Conservation (phyloP, 2,797 vertebrate species). For the Tiaroga cobitis region DNA sequence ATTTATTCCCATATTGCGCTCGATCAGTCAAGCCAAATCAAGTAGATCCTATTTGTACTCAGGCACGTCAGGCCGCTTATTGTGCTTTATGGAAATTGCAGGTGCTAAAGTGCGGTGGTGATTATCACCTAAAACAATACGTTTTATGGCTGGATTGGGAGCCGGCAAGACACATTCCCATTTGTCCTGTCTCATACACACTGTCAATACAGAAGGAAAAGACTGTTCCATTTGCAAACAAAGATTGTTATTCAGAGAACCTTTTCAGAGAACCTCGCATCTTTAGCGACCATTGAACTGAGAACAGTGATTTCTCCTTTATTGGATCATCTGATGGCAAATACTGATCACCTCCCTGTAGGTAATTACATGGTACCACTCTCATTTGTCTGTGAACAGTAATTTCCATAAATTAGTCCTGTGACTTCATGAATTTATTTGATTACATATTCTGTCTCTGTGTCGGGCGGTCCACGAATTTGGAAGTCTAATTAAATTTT, state of each 20-base stretch:
- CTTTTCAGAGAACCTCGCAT: not conserved
- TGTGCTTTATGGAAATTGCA: slow-evolving; percentile 46
- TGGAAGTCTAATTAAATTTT: slow-evolving; percentile 17
- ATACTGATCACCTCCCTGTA: slow-evolving; percentile 31
- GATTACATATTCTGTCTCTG: slow-evolving; percentile 25
- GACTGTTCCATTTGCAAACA: slow-evolving; percentile 13
- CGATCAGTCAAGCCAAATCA: slow-evolving; percentile 53
- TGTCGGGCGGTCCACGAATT: slow-evolving; percentile 5
- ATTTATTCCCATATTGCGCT: slow-evolving; percentile 53
- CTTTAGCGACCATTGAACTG: slow-evolving; percentile 24
- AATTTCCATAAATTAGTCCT: slow-evolving; percentile 37
- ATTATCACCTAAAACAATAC: slow-evolving; percentile 51
- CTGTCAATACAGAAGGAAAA: slow-evolving; percentile 23
- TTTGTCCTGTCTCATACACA: slow-evolving; percentile 41
- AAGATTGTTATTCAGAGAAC: slow-evolving; percentile 19
- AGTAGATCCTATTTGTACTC: slow-evolving; percentile 50
- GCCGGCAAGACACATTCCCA: slow-evolving; percentile 13
- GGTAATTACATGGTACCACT: slow-evolving; percentile 33
- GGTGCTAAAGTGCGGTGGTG: slow-evolving; percentile 45
- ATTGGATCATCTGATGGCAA: slow-evolving; percentile 45
- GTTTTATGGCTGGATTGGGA: slow-evolving; percentile 48
- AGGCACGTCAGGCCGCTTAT: not conserved
- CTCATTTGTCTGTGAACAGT: slow-evolving; percentile 23
- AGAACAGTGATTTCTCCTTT: slow-evolving; percentile 31
- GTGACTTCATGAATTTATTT: slow-evolving; percentile 25